These are phyloP conservation scores for Hemicrepidius hirtus DNA, from an alignment of 2,888 invertebrate genomes.

Conservation along the genomic window DNA sequence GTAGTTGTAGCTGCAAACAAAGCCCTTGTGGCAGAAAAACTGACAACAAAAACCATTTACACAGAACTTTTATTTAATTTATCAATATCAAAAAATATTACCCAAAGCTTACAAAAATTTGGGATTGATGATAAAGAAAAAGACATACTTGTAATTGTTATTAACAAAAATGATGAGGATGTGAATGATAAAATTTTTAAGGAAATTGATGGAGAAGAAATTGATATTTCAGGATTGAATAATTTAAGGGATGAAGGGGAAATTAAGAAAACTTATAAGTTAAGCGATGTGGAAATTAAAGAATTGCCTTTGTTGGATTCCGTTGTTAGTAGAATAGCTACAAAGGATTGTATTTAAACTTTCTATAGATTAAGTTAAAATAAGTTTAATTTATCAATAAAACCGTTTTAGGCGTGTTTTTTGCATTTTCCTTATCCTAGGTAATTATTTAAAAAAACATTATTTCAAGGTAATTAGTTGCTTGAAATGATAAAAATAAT, in stretches of 20 bases:
- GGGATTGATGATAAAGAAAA: slow-evolving; percentile 75
- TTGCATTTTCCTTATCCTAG: too few species aligned
- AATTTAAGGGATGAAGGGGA: slow-evolving; percentile 72
- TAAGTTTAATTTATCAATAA: too few species aligned
- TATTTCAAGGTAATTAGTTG: too few species aligned
- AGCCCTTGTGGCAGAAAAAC: slow-evolving; percentile 75
- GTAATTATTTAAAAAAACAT: too few species aligned
- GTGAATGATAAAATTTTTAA: slow-evolving; percentile 67
- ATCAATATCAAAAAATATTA: slow-evolving; percentile 81
- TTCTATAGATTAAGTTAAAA: too few species aligned
- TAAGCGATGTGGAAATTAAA: slow-evolving; percentile 73
- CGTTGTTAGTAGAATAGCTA: slow-evolving; percentile 80
- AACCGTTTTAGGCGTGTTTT: too few species aligned
- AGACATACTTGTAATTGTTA: slow-evolving; percentile 71
- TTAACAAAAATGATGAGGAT: slow-evolving; percentile 67
- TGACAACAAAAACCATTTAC: slow-evolving; percentile 78
- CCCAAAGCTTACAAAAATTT: slow-evolving; percentile 80
- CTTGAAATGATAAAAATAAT: too few species aligned
- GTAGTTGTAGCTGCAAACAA: slow-evolving; percentile 81
- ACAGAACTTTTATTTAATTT: slow-evolving; percentile 82
- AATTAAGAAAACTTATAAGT: slow-evolving; percentile 78
- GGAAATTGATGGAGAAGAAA: slow-evolving; percentile 75
- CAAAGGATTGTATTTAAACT: slow-evolving; percentile 76
- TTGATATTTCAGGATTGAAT: slow-evolving; percentile 72
- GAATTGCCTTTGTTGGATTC: slow-evolving; percentile 74